A percentile compares a stretch with the other conserved stretches of the same genome.
phyloP scores from a whole-genome alignment of 1,140 invertebrate genomes.

The Hyposmocoma kahamanoa region DNA sequence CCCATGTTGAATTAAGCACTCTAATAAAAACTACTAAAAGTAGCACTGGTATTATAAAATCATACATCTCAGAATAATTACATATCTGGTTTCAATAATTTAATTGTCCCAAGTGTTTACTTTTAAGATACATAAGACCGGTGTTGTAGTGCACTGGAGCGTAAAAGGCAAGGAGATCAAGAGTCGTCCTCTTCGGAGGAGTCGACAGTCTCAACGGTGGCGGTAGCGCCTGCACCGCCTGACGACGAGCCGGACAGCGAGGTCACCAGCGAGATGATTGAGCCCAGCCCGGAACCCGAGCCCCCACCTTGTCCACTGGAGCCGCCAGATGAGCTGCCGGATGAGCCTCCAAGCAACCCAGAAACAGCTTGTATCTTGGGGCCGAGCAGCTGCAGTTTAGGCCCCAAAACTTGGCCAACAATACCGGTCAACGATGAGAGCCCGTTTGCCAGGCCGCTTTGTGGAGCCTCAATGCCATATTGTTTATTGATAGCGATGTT shows the following conservation, averaged over 20 bases:
- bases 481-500: slow-evolving; percentile 84
- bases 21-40: no score
- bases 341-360: slow-evolving; percentile 73
- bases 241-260: slow-evolving; percentile 60
- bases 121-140: no score
- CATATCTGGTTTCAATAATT: no score
- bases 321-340: slow-evolving; percentile 58
- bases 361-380: slow-evolving; percentile 74
- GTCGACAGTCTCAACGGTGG: slow-evolving; percentile 62
- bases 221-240: slow-evolving; percentile 47
- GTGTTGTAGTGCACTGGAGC: slow-evolving; percentile 8
- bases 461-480: slow-evolving; percentile 80
- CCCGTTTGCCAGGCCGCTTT: slow-evolving; percentile 47
- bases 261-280: slow-evolving; percentile 62
- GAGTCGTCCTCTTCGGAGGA: slow-evolving; percentile 61
- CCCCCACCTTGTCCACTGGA: slow-evolving; percentile 41
- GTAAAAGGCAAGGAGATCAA: slow-evolving; percentile 23
- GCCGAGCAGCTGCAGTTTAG: slow-evolving; percentile 74
- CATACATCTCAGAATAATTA: no score
- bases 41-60: no score
- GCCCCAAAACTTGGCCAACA: slow-evolving; percentile 74
- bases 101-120: no score
- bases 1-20: no score
- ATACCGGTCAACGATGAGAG: slow-evolving; percentile 62
- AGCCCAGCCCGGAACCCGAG: slow-evolving; percentile 54